Base-by-base conservation (phyloP, 2,888 invertebrate species). In the Trachelus stipa region DNA sequence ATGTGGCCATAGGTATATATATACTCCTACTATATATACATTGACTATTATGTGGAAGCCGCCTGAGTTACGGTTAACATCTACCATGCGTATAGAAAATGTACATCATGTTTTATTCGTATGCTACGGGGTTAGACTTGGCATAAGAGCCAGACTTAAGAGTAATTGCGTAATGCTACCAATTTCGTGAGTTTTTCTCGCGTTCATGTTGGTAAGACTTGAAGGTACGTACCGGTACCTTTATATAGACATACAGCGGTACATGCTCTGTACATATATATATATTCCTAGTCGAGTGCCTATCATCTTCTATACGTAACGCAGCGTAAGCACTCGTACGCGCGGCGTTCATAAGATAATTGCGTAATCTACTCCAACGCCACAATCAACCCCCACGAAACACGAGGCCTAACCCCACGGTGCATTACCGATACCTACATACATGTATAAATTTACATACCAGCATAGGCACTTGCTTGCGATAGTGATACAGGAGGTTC, bases 261-360 rank as follows among this genome's bases (percentile, higher is more conserved):
- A 73, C 37, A 37, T 31, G 35, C 73, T 76, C 68, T 74, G 56
- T 79, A 73, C 40, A 34, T 3, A 40, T 37, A 30, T 35, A 76
- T 68, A 73, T 71, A 71, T 73, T 56, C 69, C 74, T 12, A 74
- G 74, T 34, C 33, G 74, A 80, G 83, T 77, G 81, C 79, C 84
- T 80, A 85, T 85, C 84, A 84, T 84, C 85, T 82, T 85, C 80
- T 79, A 79, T 82, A 74, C 77, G 74, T 74, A 35, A 80, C 79
- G 84, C 84, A 82, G 81, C 83, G 81, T 81, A 82, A 83, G 83
- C 81, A 82, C 83, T 84, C 81, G 81, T 85, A 85, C 84, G 83
- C 83, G 84, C 83, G 83, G 82, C 85, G 85, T 86, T 88, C 86
- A 87, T 88, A 86, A 88, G 88, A 87, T 88, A 88, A 88, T 88